phyloP scores from a whole-genome alignment of 2,113 vertebrate genomes.

The Thunnus maccoyii region DNA sequence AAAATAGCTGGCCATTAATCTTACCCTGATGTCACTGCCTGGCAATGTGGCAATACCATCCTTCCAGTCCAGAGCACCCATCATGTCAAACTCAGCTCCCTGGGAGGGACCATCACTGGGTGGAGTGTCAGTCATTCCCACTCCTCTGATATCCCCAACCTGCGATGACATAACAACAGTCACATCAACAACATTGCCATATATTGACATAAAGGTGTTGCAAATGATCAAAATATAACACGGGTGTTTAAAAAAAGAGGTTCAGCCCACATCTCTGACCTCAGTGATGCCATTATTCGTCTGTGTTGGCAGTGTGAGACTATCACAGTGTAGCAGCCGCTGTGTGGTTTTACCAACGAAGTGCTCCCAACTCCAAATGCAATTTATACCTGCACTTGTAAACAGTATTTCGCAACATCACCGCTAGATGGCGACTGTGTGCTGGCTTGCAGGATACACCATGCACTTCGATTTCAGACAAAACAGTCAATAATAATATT shows the following conservation, averaged over 20 bases:
- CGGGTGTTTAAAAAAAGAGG: background rate
- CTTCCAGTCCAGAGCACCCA: conserved; percentile 97
- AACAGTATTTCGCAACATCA: conserved; percentile 65
- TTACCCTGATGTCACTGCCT: conserved; percentile 96
- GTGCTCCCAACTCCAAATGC: conserved; percentile 26
- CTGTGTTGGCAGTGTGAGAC: background rate
- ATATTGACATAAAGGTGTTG: background rate
- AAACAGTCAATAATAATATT: conserved; percentile 84
- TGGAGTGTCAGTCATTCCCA: conserved; percentile 86
- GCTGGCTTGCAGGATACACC: conserved; percentile 75
- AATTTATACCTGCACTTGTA: conserved; percentile 66
- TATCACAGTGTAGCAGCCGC: background rate
- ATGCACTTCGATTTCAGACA: conserved; percentile 83
- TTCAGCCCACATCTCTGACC: background rate
- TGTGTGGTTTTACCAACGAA: conserved; percentile 12
- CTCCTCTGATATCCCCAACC: conserved; percentile 61
- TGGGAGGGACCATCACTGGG: conserved; percentile 81
- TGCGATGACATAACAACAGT: conserved; percentile 35
- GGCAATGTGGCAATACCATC: conserved; percentile 97
- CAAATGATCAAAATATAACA: background rate
- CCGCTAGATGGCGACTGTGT: conserved; percentile 81
- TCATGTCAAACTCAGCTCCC: conserved; percentile 95
- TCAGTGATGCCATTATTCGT: background rate
- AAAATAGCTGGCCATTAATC: no score
- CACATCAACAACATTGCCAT: background rate